Percentiles rank a stretch among this genome's conserved stretches.
Evolutionary conservation across 2,113 vertebrate genomes (phyloP).

Genomic region (Ceyx melanurus): DNA sequence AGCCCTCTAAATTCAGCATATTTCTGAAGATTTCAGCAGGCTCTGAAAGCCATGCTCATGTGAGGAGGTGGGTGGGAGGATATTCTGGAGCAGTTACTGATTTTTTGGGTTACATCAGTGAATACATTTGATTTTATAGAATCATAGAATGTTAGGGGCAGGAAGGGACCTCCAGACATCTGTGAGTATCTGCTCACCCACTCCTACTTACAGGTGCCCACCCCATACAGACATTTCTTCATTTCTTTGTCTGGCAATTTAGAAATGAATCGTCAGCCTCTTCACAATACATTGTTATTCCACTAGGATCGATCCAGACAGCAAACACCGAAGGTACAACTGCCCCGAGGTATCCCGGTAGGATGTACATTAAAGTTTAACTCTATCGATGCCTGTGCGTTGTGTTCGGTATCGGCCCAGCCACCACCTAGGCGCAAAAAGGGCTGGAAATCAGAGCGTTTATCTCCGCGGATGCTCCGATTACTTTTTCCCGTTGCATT

Average conservation of each 20-base stretch:
- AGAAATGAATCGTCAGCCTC: not conserved
- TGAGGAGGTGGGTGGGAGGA: not conserved
- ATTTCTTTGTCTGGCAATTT: not conserved
- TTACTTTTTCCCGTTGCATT: conserved; percentile 11
- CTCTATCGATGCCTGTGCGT: not conserved
- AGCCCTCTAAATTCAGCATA: not conserved
- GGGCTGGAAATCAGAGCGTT: conserved; percentile 3
- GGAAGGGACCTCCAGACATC: too few relatives aligned
- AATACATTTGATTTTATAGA: not conserved
- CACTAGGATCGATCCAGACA: not conserved
- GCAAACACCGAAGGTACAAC: not conserved
- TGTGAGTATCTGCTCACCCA: not conserved
- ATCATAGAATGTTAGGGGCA: too few relatives aligned
- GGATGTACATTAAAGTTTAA: conserved; percentile 5
- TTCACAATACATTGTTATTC: not conserved
- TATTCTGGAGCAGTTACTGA: fast-evolving
- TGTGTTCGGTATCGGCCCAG: not conserved
- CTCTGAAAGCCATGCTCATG: not conserved
- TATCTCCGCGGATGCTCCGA: not conserved
- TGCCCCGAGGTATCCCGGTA: not conserved
- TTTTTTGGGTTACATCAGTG: not conserved
- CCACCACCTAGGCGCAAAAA: not conserved
- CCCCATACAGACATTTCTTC: too few relatives aligned
- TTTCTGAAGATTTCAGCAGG: not conserved
- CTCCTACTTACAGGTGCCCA: too few relatives aligned